Percentiles rank a stretch among this genome's conserved stretches.
Evolutionary conservation across 1,140 invertebrate species (phyloP).

Genomic region (Orchestia grillus): DNA sequence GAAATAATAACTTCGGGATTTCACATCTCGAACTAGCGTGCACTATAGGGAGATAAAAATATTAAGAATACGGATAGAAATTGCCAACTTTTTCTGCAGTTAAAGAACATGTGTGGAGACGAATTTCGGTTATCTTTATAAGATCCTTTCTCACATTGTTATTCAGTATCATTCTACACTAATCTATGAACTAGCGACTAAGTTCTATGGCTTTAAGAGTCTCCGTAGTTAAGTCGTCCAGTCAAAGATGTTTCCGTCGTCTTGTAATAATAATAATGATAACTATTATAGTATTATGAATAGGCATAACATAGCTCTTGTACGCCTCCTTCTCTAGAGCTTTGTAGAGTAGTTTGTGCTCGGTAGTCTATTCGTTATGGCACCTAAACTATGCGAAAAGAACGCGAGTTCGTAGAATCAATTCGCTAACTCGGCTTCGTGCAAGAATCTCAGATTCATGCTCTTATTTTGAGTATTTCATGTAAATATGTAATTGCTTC

Average conservation of each 20-base stretch:
- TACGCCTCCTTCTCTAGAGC: conserved; percentile 29
- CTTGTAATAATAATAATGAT: conserved; percentile 20
- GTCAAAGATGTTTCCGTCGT: conserved; percentile 43
- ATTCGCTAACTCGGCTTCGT: not conserved
- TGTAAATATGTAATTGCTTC: conserved; percentile 4
- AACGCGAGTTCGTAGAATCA: not conserved
- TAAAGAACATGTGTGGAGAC: not conserved
- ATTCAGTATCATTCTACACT: not conserved
- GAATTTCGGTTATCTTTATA: not conserved
- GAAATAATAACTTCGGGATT: not conserved
- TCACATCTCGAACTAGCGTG: not conserved
- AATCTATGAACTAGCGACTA: not conserved
- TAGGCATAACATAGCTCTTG: conserved; percentile 14
- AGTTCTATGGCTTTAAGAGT: conserved; percentile 36
- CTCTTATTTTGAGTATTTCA: not conserved
- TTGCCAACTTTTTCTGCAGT: not conserved
- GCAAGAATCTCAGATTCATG: not conserved
- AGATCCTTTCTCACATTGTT: not conserved
- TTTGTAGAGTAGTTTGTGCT: conserved; percentile 31
- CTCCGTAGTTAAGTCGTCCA: conserved; percentile 38
- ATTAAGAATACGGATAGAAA: not conserved
- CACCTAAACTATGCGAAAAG: not conserved
- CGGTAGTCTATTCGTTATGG: not conserved
- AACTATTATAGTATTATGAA: not conserved
- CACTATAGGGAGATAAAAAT: not conserved